A percentile compares a stretch with the other conserved stretches of the same genome.
Conservation (phyloP, 1,140 invertebrate genomes). For the Hirudo medicinalis region DNA sequence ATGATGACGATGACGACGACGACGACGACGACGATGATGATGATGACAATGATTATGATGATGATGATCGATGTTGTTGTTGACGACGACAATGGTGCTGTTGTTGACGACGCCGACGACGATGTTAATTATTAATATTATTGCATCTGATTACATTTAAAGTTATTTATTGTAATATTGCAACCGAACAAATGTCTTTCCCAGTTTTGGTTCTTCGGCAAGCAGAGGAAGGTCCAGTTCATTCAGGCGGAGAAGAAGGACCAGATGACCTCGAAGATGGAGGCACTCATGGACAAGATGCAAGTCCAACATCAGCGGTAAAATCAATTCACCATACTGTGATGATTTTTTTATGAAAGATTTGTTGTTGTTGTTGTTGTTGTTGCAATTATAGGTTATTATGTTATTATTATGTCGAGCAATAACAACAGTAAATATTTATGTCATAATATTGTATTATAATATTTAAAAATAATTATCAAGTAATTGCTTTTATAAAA, state of each 20-base stretch:
- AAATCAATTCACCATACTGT: not conserved
- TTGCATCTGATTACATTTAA: no score
- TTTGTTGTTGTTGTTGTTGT: not conserved
- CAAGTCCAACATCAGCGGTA: constrained; percentile 14
- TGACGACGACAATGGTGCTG: not conserved
- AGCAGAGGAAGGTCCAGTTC: constrained; percentile 20
- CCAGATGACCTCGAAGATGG: constrained; percentile 7
- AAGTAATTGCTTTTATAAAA: no score
- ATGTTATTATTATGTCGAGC: no score
- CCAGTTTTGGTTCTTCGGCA: constrained; percentile 1
- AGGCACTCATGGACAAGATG: constrained; percentile 16
- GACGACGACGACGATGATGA: constrained; percentile 10
- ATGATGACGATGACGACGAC: constrained; percentile 9
- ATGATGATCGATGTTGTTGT: not conserved
- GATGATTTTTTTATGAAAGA: no score
- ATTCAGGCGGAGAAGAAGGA: constrained; percentile 21
- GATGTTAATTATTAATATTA: no score
- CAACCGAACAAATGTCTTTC: not conserved
- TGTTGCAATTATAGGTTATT: not conserved
- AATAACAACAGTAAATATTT: no score
- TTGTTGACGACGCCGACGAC: not conserved
- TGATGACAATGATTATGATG: not conserved
- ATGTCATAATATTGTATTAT: no score
- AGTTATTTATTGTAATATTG: not conserved
- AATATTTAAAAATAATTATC: no score